phyloP scores from a whole-genome alignment of 2,888 invertebrate species.

The Drosophila villosipedis region DNA sequence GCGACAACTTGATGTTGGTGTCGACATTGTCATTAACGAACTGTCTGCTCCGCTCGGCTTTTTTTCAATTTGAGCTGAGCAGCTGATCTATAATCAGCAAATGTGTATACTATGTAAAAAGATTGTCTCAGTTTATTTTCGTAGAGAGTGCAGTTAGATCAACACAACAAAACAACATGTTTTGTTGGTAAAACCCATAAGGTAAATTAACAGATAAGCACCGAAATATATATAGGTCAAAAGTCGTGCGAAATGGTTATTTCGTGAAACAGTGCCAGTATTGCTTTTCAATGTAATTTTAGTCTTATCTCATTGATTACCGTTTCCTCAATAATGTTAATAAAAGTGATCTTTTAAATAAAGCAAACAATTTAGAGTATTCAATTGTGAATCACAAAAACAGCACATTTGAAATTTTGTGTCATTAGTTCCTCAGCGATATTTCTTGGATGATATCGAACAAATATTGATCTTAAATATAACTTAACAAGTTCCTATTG shows the following conservation, averaged over 20 bases:
- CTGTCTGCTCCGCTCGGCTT: constrained; percentile 4
- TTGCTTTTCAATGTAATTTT: neutral
- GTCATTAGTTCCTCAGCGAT: too few relatives aligned
- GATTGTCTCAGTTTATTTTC: neutral
- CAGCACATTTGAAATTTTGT: too few relatives aligned
- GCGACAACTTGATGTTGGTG: constrained; percentile 3
- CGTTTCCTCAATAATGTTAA: neutral
- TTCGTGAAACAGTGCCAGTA: neutral
- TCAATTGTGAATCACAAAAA: neutral
- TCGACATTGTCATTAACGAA: constrained; percentile 18
- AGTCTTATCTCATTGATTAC: neutral
- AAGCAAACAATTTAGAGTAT: neutral
- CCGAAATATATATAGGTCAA: neutral
- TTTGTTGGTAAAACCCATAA: neutral
- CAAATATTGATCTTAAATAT: neutral
- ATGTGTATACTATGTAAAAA: neutral
- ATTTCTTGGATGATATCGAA: neutral
- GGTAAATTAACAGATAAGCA: neutral
- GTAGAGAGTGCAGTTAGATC: neutral
- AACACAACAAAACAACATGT: neutral
- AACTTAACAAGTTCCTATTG: neutral
- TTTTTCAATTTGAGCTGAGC: neutral
- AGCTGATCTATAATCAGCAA: constrained; percentile 18
- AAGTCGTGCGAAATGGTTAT: neutral
- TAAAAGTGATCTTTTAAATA: neutral